Conservation (phyloP, 1,140 invertebrate genomes). For the Cotesia vestalis region DNA sequence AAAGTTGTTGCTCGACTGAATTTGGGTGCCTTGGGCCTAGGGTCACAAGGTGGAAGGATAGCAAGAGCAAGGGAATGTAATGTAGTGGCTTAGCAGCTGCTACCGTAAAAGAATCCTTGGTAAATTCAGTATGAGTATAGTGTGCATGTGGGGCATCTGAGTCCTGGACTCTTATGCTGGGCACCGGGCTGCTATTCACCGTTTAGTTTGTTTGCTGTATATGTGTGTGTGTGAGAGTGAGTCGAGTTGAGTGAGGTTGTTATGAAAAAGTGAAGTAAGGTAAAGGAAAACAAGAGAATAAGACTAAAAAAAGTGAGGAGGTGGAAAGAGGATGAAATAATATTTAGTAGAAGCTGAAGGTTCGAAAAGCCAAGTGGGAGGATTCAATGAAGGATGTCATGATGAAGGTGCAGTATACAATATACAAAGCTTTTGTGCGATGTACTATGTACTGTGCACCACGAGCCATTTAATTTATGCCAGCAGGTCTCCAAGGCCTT, state of each 20-base stretch:
- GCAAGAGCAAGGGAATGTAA: no score
- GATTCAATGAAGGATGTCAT: not conserved
- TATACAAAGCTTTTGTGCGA: no score
- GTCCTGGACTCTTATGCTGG: no score
- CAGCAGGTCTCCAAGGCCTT: conserved; percentile 26
- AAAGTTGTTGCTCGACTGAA: conserved; percentile 50
- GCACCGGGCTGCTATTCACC: no score
- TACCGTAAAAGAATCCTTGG: conserved; percentile 40
- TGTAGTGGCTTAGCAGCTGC: conserved; percentile 29
- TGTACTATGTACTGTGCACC: not conserved
- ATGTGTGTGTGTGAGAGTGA: no score
- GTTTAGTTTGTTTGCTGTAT: no score
- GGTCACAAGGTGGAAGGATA: conserved; percentile 6
- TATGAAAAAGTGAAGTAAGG: not conserved
- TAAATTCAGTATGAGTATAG: conserved; percentile 10
- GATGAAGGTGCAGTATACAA: not conserved
- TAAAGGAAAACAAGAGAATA: conserved; percentile 29
- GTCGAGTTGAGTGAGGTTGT: no score
- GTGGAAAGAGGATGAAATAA: not conserved
- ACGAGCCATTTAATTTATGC: conserved; percentile 15
- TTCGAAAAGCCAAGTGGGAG: conserved; percentile 12
- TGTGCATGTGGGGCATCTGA: no score
- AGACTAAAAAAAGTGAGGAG: not conserved
- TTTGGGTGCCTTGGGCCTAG: conserved; percentile 13
- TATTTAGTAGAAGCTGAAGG: conserved; percentile 1